Base-by-base conservation (phyloP, 1,140 invertebrate species). In the Lasioglossum baleicum region DNA sequence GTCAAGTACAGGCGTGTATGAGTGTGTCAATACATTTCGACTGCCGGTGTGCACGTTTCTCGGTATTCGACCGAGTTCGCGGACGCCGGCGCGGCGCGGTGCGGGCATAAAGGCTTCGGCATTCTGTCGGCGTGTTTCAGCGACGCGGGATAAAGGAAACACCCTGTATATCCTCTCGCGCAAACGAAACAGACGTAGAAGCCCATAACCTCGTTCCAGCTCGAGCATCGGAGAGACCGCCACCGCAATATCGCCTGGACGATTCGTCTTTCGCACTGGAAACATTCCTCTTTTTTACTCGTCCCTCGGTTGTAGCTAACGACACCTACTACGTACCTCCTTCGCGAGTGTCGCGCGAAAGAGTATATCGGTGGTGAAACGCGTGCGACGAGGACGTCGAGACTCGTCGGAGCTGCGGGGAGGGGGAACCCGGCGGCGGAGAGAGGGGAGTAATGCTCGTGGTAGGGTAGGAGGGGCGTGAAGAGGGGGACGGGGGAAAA, bases 241-340 rank as follows among this genome's bases (percentile, higher is more conserved):
- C 58, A 10, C 40, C 44, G 75, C 70, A 75, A 40, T 17, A 60
- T 60, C 69, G 22, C 70, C 75, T 84, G 65, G 71, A 75, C 60
- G 71, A 84, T 85, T 80, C 83, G 83, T n/a, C 56, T 61, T 79
- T 51, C 64, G 80, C 71, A 68, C 72, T 65, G 65, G 73, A 84
- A 64, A 53, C 68, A 75, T 86, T 82, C 74, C 77, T 83, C 68
- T 80, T 79, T 86, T 82, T 80, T 79, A 66, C 66, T 82, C 51
- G 75, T 65, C 81, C 75, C 72, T 85, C 69, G 75, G 80, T 83
- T 73, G 73, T 83, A 86, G 68, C 83, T 86, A 86, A 85, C 81
- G 84, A 86, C 84, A 86, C 84, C 80, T 86, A 86, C 84, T 83
- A 86, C 81, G 72, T 85, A 86, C 81, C 75, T 85, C 72, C 73